A percentile compares a stretch with the other conserved stretches of the same genome.
Evolutionary conservation across 2,113 vertebrate genomes (phyloP).

Genomic region (Dipodomys ordii): DNA sequence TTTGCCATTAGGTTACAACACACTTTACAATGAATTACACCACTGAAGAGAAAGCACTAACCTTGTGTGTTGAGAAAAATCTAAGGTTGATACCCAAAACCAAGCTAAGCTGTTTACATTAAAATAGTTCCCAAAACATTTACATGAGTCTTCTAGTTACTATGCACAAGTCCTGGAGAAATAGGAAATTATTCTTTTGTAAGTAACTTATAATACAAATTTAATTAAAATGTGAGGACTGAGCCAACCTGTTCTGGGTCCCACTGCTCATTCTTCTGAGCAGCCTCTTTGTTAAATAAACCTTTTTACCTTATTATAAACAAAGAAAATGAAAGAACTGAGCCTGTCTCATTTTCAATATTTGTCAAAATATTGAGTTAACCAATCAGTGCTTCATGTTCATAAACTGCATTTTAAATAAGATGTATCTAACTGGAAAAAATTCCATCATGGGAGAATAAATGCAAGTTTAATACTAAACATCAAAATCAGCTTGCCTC

Average conservation of each 20-base stretch:
- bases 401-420: neutral
- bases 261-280: too few relatives aligned
- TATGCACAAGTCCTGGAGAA: neutral
- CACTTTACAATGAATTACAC: neutral
- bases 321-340: too few relatives aligned
- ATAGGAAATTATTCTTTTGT: conserved; percentile 24
- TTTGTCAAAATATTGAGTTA: conserved; percentile 49
- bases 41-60: neutral
- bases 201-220: neutral
- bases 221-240: conserved; percentile 40
- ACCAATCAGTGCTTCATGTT: neutral
- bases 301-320: too few relatives aligned
- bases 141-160: neutral
- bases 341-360: neutral
- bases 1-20: neutral
- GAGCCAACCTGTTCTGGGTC: neutral
- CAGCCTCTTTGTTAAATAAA: too few relatives aligned
- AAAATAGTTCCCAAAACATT: neutral
- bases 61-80: neutral
- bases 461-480: neutral
- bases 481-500: neutral
- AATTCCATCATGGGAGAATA: neutral
- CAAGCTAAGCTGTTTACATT: neutral
- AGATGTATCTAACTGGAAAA: neutral
- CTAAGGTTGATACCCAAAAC: neutral